Conservation (phyloP, 2,888 invertebrate species). For the Aleiodes leptofemur region DNA sequence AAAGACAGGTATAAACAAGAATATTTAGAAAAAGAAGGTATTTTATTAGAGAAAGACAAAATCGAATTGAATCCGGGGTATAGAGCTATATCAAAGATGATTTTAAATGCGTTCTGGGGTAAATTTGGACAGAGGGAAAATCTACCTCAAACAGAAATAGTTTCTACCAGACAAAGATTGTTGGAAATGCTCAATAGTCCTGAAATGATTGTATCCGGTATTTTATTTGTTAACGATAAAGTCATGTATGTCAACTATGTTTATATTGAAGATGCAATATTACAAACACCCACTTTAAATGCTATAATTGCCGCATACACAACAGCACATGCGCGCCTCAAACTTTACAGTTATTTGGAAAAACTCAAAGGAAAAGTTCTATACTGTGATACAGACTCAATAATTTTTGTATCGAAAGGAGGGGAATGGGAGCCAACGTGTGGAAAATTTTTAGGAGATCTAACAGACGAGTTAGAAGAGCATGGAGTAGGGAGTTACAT, state of each 20-base stretch:
- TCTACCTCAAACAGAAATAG: constrained; percentile 45
- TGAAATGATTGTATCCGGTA: constrained; percentile 48
- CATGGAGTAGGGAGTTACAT: constrained; percentile 61
- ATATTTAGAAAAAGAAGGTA: constrained; percentile 23
- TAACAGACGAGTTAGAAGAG: constrained; percentile 67
- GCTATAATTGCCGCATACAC: constrained; percentile 68
- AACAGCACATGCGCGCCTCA: constrained; percentile 65
- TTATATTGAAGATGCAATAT: constrained; percentile 42
- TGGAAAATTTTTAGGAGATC: constrained; percentile 65
- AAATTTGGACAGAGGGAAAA: constrained; percentile 10
- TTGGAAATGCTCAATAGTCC: constrained; percentile 52
- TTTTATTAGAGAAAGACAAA: not conserved
- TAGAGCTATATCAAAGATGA: constrained; percentile 1
- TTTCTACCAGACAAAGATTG: constrained; percentile 43
- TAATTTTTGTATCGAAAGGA: constrained; percentile 60
- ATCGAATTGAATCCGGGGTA: not conserved
- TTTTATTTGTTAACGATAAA: constrained; percentile 31
- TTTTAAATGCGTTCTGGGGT: constrained; percentile 1
- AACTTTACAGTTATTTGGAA: constrained; percentile 66
- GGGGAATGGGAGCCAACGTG: constrained; percentile 53
- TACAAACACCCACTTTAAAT: constrained; percentile 53
- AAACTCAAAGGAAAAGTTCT: constrained; percentile 63
- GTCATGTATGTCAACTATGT: no score
- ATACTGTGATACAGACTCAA: constrained; percentile 63
- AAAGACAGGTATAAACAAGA: not conserved